Percentiles rank a stretch among this genome's conserved stretches.
Evolutionary conservation across 2,113 vertebrate genomes (phyloP).

Genomic region (Oreotrochilus melanogaster): DNA sequence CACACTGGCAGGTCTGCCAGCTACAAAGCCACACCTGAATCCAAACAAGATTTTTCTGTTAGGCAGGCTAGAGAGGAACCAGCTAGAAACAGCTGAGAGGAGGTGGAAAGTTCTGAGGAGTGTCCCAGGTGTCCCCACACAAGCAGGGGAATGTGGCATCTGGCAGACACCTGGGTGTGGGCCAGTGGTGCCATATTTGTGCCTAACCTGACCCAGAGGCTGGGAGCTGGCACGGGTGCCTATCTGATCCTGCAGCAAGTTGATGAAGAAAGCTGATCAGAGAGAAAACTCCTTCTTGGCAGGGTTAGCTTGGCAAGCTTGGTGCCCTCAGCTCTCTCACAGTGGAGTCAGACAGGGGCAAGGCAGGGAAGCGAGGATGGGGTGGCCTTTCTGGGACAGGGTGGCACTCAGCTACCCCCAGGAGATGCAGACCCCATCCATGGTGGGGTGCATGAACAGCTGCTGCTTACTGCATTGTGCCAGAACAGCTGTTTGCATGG

Average conservation of each 20-base stretch:
- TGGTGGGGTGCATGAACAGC: accelerated
- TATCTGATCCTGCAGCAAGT: accelerated
- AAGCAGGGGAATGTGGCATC: constrained; percentile 22
- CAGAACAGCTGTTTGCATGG: background rate
- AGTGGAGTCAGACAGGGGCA: background rate
- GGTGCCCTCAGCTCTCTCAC: accelerated
- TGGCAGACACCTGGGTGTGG: background rate
- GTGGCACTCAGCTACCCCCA: background rate
- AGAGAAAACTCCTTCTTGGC: background rate
- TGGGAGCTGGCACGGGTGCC: accelerated
- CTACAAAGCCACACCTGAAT: background rate
- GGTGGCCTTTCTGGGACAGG: background rate
- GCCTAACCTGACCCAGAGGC: background rate
- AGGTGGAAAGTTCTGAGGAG: constrained; percentile 71
- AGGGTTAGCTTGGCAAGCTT: background rate
- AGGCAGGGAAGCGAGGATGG: background rate
- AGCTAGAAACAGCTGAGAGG: background rate
- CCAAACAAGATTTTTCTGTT: background rate
- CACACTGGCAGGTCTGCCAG: background rate
- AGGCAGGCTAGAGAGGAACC: background rate
- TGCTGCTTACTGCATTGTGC: background rate
- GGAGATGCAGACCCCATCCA: accelerated
- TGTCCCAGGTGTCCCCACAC: constrained; percentile 58
- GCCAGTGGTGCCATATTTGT: accelerated
- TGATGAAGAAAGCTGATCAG: background rate